Percentiles rank a stretch among this genome's conserved stretches.
These are phyloP conservation scores for Pinna nobilis DNA, from an alignment of 1,140 invertebrate species.

Conservation along the genomic window DNA sequence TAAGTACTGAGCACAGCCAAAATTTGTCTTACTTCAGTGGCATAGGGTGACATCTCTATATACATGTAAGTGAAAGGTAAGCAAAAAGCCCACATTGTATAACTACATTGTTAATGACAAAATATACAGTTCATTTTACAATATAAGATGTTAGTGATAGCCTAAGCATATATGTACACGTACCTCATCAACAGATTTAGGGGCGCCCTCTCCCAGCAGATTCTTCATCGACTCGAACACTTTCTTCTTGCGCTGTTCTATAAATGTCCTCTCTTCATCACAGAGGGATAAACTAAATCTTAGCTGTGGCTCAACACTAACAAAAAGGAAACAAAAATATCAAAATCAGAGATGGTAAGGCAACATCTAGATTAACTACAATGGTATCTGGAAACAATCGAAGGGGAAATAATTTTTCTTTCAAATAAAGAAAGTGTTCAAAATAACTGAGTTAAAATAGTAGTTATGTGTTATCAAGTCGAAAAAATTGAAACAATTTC, in stretches of 20 bases:
- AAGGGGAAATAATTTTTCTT: neutral
- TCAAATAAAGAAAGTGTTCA: neutral
- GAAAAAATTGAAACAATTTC: neutral
- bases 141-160: no score
- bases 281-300: constrained; percentile 70
- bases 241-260: constrained; percentile 61
- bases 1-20: no score
- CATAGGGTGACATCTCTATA: no score
- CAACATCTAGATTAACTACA: neutral
- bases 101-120: no score
- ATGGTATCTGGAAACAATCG: neutral
- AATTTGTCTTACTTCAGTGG: no score
- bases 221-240: constrained; percentile 69
- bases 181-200: constrained; percentile 69
- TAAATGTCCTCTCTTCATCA: constrained; percentile 74
- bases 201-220: constrained; percentile 66
- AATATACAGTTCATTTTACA: no score
- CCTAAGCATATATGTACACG: neutral
- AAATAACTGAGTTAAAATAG: neutral
- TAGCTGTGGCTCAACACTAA: constrained; percentile 51
- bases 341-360: no score
- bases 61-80: no score
- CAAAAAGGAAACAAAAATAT: constrained; percentile 3
- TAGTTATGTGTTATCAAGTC: neutral
- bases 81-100: no score